These are phyloP conservation scores for Callospermophilus lateralis DNA, from an alignment of 2,113 vertebrate genomes.

Conservation along the genomic window DNA sequence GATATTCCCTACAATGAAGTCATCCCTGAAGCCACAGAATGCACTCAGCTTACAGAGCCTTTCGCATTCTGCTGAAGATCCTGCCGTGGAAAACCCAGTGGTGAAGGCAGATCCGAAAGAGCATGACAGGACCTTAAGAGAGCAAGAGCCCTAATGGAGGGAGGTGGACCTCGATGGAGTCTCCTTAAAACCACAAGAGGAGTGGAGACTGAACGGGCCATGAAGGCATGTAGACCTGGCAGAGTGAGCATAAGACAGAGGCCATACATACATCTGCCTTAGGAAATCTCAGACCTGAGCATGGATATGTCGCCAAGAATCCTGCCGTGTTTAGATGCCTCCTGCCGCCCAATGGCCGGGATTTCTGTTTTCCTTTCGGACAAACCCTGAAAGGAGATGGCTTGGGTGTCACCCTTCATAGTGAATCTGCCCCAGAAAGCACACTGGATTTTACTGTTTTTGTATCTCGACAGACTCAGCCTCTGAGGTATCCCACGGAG, in stretches of 20 bases:
- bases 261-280: background rate
- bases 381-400: slow-evolving; percentile 1
- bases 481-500: slow-evolving; percentile 48
- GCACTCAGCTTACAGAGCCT: slow-evolving; percentile 63
- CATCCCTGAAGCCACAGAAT: background rate
- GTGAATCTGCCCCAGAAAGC: slow-evolving; percentile 53
- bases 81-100: background rate
- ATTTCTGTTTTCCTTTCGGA: background rate
- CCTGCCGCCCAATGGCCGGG: background rate
- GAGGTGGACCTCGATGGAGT: background rate
- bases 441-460: slow-evolving; percentile 64
- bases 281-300: slow-evolving; percentile 23
- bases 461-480: slow-evolving; percentile 57
- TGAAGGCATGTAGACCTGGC: background rate
- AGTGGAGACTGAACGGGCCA: background rate
- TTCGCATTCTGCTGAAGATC: slow-evolving; percentile 49
- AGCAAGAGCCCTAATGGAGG: slow-evolving; percentile 60
- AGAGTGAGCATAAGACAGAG: background rate
- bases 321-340: background rate
- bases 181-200: background rate
- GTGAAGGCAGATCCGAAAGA: background rate
- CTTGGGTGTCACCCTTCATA: slow-evolving; percentile 24
- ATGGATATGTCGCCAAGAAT: background rate
- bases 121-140: slow-evolving; percentile 20
- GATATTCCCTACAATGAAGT: background rate